Evolutionary conservation across 1,140 invertebrate species (phyloP), one percentile per base, ranked within the genome.

Genomic region (Drosophila bifasciata): DNA sequence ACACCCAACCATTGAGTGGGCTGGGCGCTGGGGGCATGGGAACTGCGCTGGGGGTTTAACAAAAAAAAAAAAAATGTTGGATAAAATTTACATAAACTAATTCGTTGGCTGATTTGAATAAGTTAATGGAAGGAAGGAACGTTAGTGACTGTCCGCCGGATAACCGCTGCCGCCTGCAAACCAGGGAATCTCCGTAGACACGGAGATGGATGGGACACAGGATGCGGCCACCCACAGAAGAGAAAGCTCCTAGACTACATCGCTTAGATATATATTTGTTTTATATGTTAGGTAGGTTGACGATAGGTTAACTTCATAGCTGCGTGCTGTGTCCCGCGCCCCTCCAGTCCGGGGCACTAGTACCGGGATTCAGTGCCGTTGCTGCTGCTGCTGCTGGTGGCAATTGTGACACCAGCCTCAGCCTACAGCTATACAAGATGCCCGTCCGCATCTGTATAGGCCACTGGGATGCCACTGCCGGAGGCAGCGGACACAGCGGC

Each of bases 381-480:
- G 17, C 15, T 39, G 49, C 5, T 28, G 46, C 21, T 16, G 46
- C 46, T 50, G 68, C 48, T 52, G 56, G 43, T 45, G 69, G 19
- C 40, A 17, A 41, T 55, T 40, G 60, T 46, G 58, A 71, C 78
- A 69, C 86, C 81, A 79, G 74, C 75, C 73, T 51, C 67, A 43
- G 85, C 89, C 89, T 90, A 90, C 69, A 90, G 89, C 90, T 91
- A 91, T 86, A 91, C 91, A 23, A 91, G 85, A 66, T 91, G 91
- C 9, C 91, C 91, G 48, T 91, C 91, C 7, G 91, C 90, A 67
- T 91, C 91, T 28, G 91, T 91, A 53, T 88, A 91, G 49, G 89
- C 79, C 51, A 91, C 78, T 48, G 79, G 64, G 2, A 89, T 69
- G 43, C 72, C 73, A 6, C 56, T 59, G 1, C 71, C 46, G 15